A percentile compares a stretch with the other conserved stretches of the same genome.
Evolutionary conservation across 2,888 invertebrate genomes (phyloP).

Genomic region (Nemoura dubitans): DNA sequence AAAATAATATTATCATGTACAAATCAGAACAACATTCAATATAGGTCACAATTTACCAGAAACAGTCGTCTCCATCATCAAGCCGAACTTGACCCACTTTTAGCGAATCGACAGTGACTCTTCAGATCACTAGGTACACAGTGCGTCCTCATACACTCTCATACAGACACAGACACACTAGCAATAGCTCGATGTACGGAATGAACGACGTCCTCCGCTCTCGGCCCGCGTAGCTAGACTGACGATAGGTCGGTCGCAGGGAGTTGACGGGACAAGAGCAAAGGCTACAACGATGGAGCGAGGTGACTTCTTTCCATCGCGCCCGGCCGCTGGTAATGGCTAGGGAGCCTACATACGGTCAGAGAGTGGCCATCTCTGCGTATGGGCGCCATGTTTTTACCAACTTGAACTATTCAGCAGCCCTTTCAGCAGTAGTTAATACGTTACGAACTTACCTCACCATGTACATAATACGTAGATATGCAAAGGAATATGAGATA

Average conservation of each 20-base stretch:
- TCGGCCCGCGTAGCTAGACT: neutral
- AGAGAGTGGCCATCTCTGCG: too few relatives aligned
- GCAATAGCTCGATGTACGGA: neutral
- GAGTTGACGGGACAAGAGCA: neutral
- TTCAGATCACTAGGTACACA: too few relatives aligned
- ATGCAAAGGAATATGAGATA: too few relatives aligned
- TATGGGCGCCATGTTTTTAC: too few relatives aligned
- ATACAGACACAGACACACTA: neutral
- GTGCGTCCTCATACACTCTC: neutral
- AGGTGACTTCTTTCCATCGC: neutral
- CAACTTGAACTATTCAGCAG: too few relatives aligned
- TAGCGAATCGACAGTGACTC: neutral
- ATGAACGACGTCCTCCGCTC: neutral
- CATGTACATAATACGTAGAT: too few relatives aligned
- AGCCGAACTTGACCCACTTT: neutral
- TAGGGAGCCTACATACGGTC: too few relatives aligned
- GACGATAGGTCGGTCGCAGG: neutral
- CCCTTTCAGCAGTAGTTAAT: too few relatives aligned
- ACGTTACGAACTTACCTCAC: too few relatives aligned
- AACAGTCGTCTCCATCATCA: conserved; percentile 14
- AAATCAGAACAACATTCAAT: neutral
- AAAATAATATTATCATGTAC: neutral
- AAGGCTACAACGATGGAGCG: neutral
- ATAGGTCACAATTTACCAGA: conserved; percentile 30
- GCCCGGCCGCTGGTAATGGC: neutral